Conservation (phyloP, 2,888 invertebrate species). For the Clostera curtula region DNA sequence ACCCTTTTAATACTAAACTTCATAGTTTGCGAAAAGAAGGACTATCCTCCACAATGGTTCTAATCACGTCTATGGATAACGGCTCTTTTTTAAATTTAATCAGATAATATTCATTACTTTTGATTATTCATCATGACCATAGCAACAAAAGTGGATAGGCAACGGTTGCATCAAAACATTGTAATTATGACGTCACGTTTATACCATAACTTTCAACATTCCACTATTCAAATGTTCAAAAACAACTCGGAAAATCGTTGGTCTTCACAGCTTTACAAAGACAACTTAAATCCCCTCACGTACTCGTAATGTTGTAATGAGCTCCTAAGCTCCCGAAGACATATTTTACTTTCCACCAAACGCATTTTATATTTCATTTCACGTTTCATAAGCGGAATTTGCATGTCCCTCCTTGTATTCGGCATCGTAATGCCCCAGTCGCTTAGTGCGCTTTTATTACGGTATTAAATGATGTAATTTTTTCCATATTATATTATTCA, state of each 20-base stretch:
- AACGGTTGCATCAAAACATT: no score
- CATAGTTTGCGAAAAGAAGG: conserved; percentile 27
- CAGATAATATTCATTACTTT: no score
- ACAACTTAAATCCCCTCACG: conserved; percentile 67
- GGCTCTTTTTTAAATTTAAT: no score
- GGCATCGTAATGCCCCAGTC: conserved; percentile 69
- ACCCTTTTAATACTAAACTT: conserved; percentile 43
- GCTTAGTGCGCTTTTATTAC: conserved; percentile 76
- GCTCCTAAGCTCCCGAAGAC: conserved; percentile 57
- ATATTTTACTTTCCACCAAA: conserved; percentile 68
- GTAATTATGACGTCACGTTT: conserved; percentile 9
- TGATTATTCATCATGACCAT: no score
- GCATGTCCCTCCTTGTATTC: conserved; percentile 66
- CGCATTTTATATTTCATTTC: conserved; percentile 73
- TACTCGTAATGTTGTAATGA: conserved; percentile 69
- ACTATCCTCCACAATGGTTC: no score
- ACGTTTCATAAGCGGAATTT: conserved; percentile 72
- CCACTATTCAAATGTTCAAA: conserved; percentile 16
- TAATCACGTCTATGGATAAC: no score
- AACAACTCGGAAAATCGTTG: conserved; percentile 26
- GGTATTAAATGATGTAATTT: conserved; percentile 77
- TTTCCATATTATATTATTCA: conserved; percentile 77
- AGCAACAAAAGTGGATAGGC: no score
- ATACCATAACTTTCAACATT: conserved; percentile 15
- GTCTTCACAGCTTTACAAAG: conserved; percentile 38